Evolutionary conservation across 1,140 invertebrate genomes (phyloP).

Genomic region (Aphelinus certus): DNA sequence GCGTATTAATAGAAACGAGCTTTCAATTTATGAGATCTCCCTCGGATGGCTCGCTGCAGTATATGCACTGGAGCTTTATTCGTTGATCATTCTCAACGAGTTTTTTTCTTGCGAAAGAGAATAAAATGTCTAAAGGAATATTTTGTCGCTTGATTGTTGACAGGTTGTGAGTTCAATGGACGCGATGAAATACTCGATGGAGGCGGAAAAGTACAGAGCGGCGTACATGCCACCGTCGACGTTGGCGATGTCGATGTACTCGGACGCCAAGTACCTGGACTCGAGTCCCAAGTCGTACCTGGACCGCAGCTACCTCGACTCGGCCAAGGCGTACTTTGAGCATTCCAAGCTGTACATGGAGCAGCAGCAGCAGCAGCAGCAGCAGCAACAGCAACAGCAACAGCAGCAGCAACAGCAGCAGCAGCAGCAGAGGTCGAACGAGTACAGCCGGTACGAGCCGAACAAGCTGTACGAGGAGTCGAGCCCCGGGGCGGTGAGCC

Average conservation of each 20-base stretch:
- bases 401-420: slow-evolving; percentile 14
- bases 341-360: slow-evolving; percentile 83
- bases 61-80: no score
- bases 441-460: slow-evolving; percentile 65
- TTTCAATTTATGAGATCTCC: slow-evolving; percentile 9
- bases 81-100: no score
- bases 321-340: slow-evolving; percentile 82
- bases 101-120: no score
- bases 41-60: no score
- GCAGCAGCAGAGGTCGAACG: slow-evolving; percentile 47
- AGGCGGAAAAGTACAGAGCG: slow-evolving; percentile 78
- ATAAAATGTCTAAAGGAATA: no score
- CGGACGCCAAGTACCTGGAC: slow-evolving; percentile 73
- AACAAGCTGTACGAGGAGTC: slow-evolving; percentile 73
- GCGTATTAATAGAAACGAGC: no score
- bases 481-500: slow-evolving; percentile 70
- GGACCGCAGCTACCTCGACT: slow-evolving; percentile 72
- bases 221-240: slow-evolving; percentile 73
- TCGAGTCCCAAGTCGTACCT: slow-evolving; percentile 74
- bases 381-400: slow-evolving; percentile 14
- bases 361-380: slow-evolving; percentile 64
- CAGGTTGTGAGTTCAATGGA: slow-evolving; percentile 75
- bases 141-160: slow-evolving; percentile 3
- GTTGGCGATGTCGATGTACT: slow-evolving; percentile 75
- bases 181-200: slow-evolving; percentile 81